Conservation (phyloP, 2,888 invertebrate species). For the Ophion ellenae region DNA sequence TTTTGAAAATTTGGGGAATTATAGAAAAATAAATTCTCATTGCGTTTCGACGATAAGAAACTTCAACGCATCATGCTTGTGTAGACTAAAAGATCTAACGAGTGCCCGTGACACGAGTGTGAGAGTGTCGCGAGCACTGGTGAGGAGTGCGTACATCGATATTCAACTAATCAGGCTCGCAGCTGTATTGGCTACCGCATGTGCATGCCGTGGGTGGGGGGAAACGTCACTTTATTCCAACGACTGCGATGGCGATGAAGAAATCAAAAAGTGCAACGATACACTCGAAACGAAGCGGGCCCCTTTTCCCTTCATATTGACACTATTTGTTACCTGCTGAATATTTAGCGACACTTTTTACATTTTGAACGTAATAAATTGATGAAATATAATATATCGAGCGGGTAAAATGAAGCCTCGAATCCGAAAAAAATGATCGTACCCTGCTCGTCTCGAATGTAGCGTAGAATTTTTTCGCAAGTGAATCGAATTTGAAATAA, state of each 20-base stretch:
- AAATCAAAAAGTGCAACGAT: neutral
- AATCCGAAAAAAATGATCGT: neutral
- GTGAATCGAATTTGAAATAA: neutral
- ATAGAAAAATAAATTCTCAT: neutral
- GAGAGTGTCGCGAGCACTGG: neutral
- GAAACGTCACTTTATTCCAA: neutral
- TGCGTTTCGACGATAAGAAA: neutral
- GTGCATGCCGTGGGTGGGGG: slow-evolving; percentile 50
- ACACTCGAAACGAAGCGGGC: neutral
- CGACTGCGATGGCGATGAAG: neutral
- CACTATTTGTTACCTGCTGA: neutral
- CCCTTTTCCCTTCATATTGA: neutral
- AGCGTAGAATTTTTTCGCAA: neutral
- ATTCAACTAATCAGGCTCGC: slow-evolving; percentile 16
- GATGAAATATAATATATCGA: neutral
- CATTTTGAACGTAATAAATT: neutral
- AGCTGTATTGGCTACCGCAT: slow-evolving; percentile 33
- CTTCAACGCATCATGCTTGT: neutral
- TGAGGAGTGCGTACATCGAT: slow-evolving; percentile 31
- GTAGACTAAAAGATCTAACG: neutral
- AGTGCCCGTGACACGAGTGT: neutral
- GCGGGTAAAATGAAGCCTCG: neutral
- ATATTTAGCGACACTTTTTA: neutral
- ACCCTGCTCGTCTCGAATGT: neutral
- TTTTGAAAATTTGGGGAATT: neutral